Evolutionary conservation across 2,113 vertebrate species (phyloP), one percentile per base, ranked within the genome.

Genomic region (Lasiurus cinereus): DNA sequence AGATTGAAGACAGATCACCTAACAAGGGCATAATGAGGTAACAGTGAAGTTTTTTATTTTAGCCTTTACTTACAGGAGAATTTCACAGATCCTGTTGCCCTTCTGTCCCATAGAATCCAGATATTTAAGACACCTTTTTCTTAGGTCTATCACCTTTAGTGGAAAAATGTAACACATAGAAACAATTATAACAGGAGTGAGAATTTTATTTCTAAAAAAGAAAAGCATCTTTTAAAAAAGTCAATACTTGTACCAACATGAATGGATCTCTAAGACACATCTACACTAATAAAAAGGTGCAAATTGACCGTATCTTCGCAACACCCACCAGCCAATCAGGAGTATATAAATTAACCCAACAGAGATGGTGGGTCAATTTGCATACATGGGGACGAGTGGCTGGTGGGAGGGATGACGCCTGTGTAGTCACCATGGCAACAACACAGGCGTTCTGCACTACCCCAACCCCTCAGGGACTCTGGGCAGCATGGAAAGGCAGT

Each of bases 101-200:
- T 98, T 99, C 95, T 98, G 98, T 84, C 98, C 99, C 98, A 99
- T 98, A 2, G 99, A 99, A 97, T 99, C 99, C 50, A 99, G 99
- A 27, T 99, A 99, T 83, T 96, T 99, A 93, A 99, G 98, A 24
- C 98, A 98, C 95, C 98, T 99, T 91, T 98, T 97, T 94, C 98
- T 98, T 19, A 99, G 91, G 93, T 99, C 99, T 66, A 99, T 98
- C 11, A 99, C 99, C 99, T 99, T 95, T 50, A 52, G 97, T 86
- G 31, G 86, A 91, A 97, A 92, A 93, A 96, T 21, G 46, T 29
- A 83, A 69, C 50, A 92, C 77, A 31, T 29, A 95, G 64, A 91
- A 94, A 74, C 43, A 85, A 82, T 64, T 48, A 9, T 52, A 93
- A 82, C 4, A 76, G 39, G 3, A 56, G 31, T 43, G 31, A 93